Evolutionary conservation across 2,113 vertebrate genomes (phyloP), one percentile per base, ranked within the genome.

Genomic region (Chauna torquata): DNA sequence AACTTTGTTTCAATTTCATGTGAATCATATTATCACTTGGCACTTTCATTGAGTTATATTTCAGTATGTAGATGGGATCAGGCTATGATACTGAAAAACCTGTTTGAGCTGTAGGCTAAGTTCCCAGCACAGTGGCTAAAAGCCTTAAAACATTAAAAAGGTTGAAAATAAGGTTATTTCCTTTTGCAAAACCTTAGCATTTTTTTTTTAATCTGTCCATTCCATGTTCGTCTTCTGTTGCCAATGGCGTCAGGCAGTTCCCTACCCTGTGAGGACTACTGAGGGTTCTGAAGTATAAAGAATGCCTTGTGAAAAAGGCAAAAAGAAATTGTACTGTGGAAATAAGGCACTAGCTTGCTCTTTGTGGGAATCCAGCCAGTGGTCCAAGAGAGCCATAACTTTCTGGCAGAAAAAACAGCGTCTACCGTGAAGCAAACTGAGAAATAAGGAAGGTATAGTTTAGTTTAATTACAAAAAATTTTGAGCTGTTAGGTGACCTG

Each of bases 121-220:
- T 74, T 90, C 58, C 61, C 50, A 49, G 36, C 57, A 52, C 20
- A 79, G 54, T 38, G 69, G 28, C 70, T 85, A 49, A 88, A 93
- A 93, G 95, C 95, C 85, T 88, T 86, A 92, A 92, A 38, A 92
- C 78, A 47, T 92, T 88, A 36, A 59, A 76, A 92, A 92, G 30
- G 20, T 86, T 83, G 44, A 36, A 68, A 62, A 62, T 30, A 54
- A 20, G 18, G 22, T 86, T 88, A 65, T 92, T 91, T 75, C 24
- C 75, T 76, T 83, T 93, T 71, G 30, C 10, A 82, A 90, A 91
- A 80, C 4, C 22, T 57, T 86, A 64, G 13, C 1, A 34, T 0
- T 14, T 9, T 58, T 80, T 88, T 79, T 50, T 57, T 17, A 55
- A 90, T 19, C 13, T 76, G n/a, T 70, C n/a, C 61, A 11, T 86